Base-by-base conservation (phyloP, 2,797 vertebrate genomes). In the Vipera ursinii region DNA sequence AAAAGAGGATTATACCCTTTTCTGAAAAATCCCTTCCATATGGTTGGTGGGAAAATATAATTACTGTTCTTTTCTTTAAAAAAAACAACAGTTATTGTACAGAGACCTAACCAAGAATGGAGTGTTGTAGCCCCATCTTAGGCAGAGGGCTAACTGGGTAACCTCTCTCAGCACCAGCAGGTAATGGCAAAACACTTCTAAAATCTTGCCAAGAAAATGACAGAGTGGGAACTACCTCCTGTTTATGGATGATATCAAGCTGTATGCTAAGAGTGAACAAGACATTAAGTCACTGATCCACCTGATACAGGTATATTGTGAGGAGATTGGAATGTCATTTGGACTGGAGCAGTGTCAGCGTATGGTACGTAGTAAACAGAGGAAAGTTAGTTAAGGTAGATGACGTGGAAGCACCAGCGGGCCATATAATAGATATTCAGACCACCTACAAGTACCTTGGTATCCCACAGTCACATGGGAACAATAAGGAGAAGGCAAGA, bases 51-150 rank as follows among this genome's bases (percentile, higher is more conserved):
- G 26, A 4, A 0, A 92, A 32, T 48, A 60, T 57, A 5, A 93
- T 73, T 9, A 51, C 91, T 95, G 90, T 57, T 95, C 94, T 87
- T 4, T 38, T 4, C 87, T 55, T 91, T 61, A 9, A 15, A 51
- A 87, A 90, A 59, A 92, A 6, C 48, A 87, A 24, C 63, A 86
- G 90, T 86, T 8, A 10, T 92, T 48, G 12, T 57, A 55, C 61
- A 91, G 22, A 26, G 92, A 63, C 32, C 5, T 96, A 94, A 92
- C 17, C 26, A 92, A 92, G 92, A 90, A 90, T 73, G 32, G 13
- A 73, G 20, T 12, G 3, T 78, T 82, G 7, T 78, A 78, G 44
- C 48, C 2, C 73, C 20, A 24, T 48, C 4, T 82, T 82, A 82
- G 20, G 38, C 73, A 82, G 20, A 48, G 48, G 48, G 73, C 73